These are phyloP conservation scores for Dipodomys stephensi DNA, from an alignment of 2,113 vertebrate species.

Conservation along the genomic window DNA sequence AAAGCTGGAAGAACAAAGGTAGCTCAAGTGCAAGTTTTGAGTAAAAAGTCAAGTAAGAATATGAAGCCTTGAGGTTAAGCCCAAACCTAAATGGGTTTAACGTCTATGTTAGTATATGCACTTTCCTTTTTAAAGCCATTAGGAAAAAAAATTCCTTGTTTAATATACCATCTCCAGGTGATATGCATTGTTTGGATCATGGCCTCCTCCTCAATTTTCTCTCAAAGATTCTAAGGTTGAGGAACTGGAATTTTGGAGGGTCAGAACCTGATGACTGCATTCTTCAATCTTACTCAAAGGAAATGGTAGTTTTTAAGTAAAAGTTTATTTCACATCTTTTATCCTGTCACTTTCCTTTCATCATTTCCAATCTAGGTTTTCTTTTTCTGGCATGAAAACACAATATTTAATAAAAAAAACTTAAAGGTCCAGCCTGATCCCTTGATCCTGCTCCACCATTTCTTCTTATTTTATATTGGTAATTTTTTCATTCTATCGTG, in stretches of 20 bases:
- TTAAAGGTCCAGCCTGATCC: not conserved
- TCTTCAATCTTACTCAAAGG: not conserved
- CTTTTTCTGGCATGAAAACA: not conserved
- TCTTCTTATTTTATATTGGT: no score
- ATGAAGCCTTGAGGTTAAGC: not conserved
- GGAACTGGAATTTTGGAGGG: not conserved
- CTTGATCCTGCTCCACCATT: no score
- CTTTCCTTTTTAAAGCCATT: not conserved
- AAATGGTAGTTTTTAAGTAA: not conserved
- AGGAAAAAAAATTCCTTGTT: not conserved
- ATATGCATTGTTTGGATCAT: accelerated
- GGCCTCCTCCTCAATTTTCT: not conserved
- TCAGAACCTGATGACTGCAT: not conserved
- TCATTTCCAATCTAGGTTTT: not conserved
- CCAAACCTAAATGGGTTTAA: not conserved
- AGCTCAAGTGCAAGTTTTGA: no score
- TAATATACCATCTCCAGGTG: accelerated
- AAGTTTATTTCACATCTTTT: not conserved
- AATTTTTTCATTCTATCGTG: no score
- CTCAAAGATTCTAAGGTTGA: not conserved
- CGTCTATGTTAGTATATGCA: accelerated
- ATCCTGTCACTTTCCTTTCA: not conserved
- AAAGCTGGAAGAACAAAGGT: no score
- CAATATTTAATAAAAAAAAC: not conserved
- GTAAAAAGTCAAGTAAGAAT: no score